Evolutionary conservation across 1,140 invertebrate species (phyloP).

Genomic region (Epicauta chinensis): DNA sequence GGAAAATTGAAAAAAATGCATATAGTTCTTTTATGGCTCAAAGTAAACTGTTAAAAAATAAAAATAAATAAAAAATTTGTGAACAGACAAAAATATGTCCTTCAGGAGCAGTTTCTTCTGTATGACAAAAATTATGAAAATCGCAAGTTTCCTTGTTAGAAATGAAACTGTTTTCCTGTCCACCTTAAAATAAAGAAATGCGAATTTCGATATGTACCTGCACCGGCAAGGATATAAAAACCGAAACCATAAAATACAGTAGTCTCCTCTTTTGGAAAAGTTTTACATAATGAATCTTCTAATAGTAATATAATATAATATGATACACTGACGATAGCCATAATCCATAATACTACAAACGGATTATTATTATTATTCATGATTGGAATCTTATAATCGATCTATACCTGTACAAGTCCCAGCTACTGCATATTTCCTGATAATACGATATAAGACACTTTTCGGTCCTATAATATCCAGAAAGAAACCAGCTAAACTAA

Average conservation of each 20-base stretch:
- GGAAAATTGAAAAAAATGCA: too few species aligned
- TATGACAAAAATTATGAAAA: too few species aligned
- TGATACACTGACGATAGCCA: constrained; percentile 37
- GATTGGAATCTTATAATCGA: not conserved
- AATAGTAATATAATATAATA: constrained; percentile 36
- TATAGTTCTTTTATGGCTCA: too few species aligned
- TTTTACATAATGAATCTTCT: constrained; percentile 32
- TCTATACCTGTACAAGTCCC: constrained; percentile 34
- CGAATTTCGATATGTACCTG: not conserved
- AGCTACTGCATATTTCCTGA: constrained; percentile 35
- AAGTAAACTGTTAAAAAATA: too few species aligned
- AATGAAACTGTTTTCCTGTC: too few species aligned
- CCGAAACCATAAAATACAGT: constrained; percentile 38
- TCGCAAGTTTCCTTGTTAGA: too few species aligned
- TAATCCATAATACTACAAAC: constrained; percentile 37
- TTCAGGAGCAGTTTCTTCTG: too few species aligned
- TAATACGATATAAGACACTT: constrained; percentile 31
- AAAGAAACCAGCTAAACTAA: constrained; percentile 38
- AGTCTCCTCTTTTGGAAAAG: constrained; percentile 30
- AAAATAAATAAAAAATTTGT: too few species aligned
- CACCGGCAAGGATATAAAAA: constrained; percentile 37
- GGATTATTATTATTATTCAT: constrained; percentile 2
- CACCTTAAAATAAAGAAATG: too few species aligned
- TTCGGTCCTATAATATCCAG: constrained; percentile 37
- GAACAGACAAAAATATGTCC: too few species aligned